Percentiles rank a stretch among this genome's conserved stretches.
phyloP scores from a whole-genome alignment of 2,888 invertebrate genomes.

The Antheraea yamamai region DNA sequence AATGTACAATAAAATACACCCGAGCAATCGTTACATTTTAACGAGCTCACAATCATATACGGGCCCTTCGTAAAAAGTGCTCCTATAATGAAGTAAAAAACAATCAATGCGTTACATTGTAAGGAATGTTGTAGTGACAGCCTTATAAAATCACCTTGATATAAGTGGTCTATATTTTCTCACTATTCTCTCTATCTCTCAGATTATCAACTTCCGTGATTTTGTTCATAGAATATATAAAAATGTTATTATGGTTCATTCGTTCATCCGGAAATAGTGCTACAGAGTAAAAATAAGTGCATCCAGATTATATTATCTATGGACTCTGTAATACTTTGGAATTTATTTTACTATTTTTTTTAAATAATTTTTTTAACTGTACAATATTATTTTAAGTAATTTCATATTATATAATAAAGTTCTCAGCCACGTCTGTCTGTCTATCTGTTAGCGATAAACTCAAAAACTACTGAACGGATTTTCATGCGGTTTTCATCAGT shows the following conservation, averaged over 20 bases:
- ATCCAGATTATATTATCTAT: neutral
- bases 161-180: constrained; percentile 1
- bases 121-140: constrained; percentile 13
- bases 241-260: neutral
- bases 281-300: neutral
- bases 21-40: constrained; percentile 74
- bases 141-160: constrained; percentile 22
- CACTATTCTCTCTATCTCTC: neutral
- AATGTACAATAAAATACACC: constrained; percentile 73
- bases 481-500: too few species aligned
- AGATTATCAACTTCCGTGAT: neutral
- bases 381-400: neutral
- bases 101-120: constrained; percentile 45
- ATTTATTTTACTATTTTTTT: neutral
- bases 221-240: neutral
- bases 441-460: too few species aligned
- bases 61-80: constrained; percentile 62
- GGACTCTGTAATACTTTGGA: neutral
- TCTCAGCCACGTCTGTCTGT: too few species aligned
- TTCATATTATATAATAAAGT: too few species aligned
- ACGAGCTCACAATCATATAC: constrained; percentile 76
- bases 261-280: neutral
- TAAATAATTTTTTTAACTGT: neutral
- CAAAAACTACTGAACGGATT: too few species aligned
- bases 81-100: constrained; percentile 53